Evolutionary conservation across 2,888 invertebrate species (phyloP), one percentile per base, ranked within the genome.

Genomic region (Pterobdella sp.): DNA sequence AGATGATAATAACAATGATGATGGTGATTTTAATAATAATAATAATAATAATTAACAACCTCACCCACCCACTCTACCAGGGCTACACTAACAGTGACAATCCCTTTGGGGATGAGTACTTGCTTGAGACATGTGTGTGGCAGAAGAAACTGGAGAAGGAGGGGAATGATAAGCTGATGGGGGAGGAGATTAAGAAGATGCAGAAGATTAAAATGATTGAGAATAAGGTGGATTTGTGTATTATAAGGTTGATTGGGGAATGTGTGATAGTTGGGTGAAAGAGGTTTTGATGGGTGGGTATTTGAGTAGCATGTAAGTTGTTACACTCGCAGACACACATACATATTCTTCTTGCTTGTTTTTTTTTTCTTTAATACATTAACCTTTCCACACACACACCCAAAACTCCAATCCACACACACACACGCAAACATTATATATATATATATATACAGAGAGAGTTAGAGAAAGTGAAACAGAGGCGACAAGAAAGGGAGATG

Each of bases 81-180:
- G 93, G 94, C 81, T 98, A 97, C 81, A 96, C 97, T 0, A 95
- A 98, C 84, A 91, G 92, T 71, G 96, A 98, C 84, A 98, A 98
- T 85, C 98, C 98, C 0, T 98, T 97, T 84, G 97, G 97, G 0
- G 98, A 98, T 86, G 92, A 92, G 0, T 93, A 94, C 79, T 87
- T 98, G 56, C 88, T 95, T 3, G 90, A 95, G 42, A 92, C 94
- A 0, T 99, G 98, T 84, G 71, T 71, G n/a, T 71, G 71, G 98
- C 87, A 87, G 32, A 97, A 97, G 84, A 98, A 99, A 83, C 86
- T 96, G 68, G 91, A 94, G 74, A 92, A 93, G 80, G 94, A 96
- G 81, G 98, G 97, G 0, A 86, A 93, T 0, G 88, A 89, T 68
- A 89, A 89, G 71, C 71, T 82, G 3, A 71, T 77, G 3, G 77